Evolutionary conservation across 1,140 invertebrate genomes (phyloP), one percentile per base, ranked within the genome.

Genomic region (Dryas iulia): DNA sequence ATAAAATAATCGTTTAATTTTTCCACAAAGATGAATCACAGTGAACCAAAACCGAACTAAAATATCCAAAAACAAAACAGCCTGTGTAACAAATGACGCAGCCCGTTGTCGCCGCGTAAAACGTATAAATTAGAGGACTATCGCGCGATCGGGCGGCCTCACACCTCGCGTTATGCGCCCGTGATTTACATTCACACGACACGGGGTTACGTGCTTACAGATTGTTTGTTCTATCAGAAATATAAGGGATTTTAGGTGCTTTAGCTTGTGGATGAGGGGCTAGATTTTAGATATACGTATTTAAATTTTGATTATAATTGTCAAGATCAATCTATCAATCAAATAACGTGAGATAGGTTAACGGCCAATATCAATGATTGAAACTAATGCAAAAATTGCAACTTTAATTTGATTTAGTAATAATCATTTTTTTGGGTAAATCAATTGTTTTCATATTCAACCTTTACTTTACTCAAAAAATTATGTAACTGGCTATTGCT

Each of bases 51-150:
- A 28, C 12, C 30, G 52, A 56, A 47, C n/a, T 28, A 54, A 53
- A 56, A 11, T 56, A 56, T 56, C 39, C 39, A 47, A 47, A 47
- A 47, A 47, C 23, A n/a, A 26, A 77, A 74, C 83, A 86, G 52
- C 76, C 84, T 81, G 77, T 89, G 74, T 77, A 77, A 78, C 61
- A 74, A 76, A 75, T 71, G 76, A 81, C 65, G 56, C 76, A 73
- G 84, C 80, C 80, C 86, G 84, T 87, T 89, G 89, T 89, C 86
- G 81, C 84, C 87, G 86, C 84, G 84, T 91, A 91, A 89, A 89
- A 89, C 85, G 82, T 86, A 91, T 91, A 91, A 91, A 91, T 91
- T 91, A 89, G 78, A 77, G n/a, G 65, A 78, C 82, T 89, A 91
- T 91, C 89, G 77, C 84, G 66, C 74, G 78, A 89, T 89, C 87